These are phyloP conservation scores for Yponomeuta sedellus DNA, from an alignment of 2,888 invertebrate genomes.

Conservation along the genomic window DNA sequence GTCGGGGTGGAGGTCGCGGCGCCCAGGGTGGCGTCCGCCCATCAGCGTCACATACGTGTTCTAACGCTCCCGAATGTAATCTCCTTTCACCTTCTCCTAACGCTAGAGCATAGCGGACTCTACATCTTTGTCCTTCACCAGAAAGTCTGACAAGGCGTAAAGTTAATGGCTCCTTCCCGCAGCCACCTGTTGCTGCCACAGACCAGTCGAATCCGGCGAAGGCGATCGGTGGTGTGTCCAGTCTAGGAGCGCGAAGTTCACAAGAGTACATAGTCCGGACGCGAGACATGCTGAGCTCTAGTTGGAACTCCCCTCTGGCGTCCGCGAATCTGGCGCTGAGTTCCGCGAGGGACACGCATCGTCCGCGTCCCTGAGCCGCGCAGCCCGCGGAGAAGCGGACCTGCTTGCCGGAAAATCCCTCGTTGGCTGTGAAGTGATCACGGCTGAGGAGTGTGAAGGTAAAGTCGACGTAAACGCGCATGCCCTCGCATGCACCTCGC, in stretches of 20 bases:
- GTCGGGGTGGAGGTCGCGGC: constrained; percentile 78
- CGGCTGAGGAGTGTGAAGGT: constrained; percentile 87
- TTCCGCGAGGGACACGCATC: constrained; percentile 83
- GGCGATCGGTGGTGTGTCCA: constrained; percentile 77
- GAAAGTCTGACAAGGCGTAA: constrained; percentile 83
- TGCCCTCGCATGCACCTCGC: constrained; percentile 84
- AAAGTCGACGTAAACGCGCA: constrained; percentile 87
- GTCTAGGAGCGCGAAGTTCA: constrained; percentile 79
- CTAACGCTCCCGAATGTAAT: constrained; percentile 81
- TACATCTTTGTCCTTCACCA: constrained; percentile 88
- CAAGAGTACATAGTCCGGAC: constrained; percentile 85
- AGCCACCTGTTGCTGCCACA: constrained; percentile 78
- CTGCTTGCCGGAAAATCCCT: constrained; percentile 86
- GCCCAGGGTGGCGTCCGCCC: constrained; percentile 84
- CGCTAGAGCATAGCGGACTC: constrained; percentile 82
- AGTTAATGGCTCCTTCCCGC: constrained; percentile 71
- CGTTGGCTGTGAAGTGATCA: constrained; percentile 89
- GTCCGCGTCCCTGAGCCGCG: constrained; percentile 83
- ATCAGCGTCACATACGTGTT: constrained; percentile 82
- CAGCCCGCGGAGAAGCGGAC: constrained; percentile 81
- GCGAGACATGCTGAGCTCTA: constrained; percentile 86
- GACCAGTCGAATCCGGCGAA: constrained; percentile 92
- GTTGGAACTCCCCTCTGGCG: constrained; percentile 86
- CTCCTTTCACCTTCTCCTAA: constrained; percentile 82
- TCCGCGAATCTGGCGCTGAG: constrained; percentile 85